Evolutionary conservation across 2,888 invertebrate genomes (phyloP).

Genomic region (Marasmarcha lunaedactyla): DNA sequence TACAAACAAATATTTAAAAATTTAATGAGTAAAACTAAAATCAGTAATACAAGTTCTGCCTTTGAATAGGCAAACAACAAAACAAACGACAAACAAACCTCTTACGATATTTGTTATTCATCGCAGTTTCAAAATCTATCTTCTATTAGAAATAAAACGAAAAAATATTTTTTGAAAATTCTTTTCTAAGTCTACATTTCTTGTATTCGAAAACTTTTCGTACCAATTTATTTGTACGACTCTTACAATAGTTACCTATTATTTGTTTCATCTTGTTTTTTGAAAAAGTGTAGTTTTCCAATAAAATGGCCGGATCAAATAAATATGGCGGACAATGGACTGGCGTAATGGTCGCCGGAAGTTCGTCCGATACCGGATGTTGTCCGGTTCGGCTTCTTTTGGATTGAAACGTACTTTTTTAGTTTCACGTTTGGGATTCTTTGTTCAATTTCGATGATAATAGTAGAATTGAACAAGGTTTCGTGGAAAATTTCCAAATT

Average conservation of each 20-base stretch:
- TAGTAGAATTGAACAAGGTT: no score
- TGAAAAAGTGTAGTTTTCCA: conserved; percentile 16
- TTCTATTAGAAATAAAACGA: no score
- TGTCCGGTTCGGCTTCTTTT: conserved; percentile 21
- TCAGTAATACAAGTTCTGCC: no score
- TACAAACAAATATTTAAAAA: no score
- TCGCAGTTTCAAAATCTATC: no score
- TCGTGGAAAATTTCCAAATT: no score
- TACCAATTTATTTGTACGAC: background rate
- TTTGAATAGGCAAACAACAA: no score
- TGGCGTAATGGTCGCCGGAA: conserved; percentile 32
- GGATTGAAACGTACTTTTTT: conserved; percentile 3
- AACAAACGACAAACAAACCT: no score
- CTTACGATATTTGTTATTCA: background rate
- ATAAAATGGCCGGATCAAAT: conserved; percentile 34
- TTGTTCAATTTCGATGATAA: no score
- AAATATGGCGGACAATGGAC: conserved; percentile 34
- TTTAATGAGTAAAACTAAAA: no score
- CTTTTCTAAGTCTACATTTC: background rate
- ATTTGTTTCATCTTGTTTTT: conserved; percentile 3
- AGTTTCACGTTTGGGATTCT: background rate
- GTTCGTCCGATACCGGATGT: conserved; percentile 28
- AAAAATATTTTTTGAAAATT: background rate
- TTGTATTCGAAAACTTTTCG: background rate
- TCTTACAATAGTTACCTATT: background rate